Evolutionary conservation across 2,797 vertebrate genomes (phyloP).

Genomic region (Arrhamphus sclerolepis): DNA sequence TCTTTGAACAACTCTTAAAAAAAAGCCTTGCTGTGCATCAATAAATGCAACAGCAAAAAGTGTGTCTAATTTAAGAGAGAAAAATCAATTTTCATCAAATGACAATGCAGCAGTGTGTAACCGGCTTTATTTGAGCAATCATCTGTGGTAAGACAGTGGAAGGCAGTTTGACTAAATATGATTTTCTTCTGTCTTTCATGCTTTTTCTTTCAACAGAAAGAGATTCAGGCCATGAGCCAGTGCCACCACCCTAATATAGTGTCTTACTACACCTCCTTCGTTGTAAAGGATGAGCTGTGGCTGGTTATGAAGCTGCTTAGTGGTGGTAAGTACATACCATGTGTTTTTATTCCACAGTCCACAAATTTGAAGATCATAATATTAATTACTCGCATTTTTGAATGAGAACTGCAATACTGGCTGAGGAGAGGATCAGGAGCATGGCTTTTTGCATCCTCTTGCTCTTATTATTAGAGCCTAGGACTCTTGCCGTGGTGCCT

Average conservation of each 20-base stretch:
- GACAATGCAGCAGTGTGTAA: too few species aligned
- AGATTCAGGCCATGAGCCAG: constrained; percentile 99
- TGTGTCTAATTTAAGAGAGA: too few species aligned
- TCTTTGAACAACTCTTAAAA: constrained; percentile 8
- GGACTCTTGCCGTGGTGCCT: constrained; percentile 2
- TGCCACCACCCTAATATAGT: constrained; percentile 99
- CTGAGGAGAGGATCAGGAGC: background rate
- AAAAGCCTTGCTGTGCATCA: background rate
- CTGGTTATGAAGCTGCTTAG: constrained; percentile 98
- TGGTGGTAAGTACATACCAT: constrained; percentile 85
- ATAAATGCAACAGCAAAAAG: too few species aligned
- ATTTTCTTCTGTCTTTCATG: constrained; percentile 5
- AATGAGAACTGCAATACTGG: background rate
- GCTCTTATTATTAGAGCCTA: background rate
- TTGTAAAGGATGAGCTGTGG: constrained; percentile 99
- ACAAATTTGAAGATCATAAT: background rate
- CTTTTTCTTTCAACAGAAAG: constrained; percentile 86
- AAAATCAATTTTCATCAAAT: too few species aligned
- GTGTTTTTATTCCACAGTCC: background rate
- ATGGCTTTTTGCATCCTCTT: background rate
- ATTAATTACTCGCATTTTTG: constrained; percentile 2
- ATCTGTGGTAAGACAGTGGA: background rate
- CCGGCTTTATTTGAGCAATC: too few species aligned
- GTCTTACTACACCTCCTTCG: constrained; percentile 97
- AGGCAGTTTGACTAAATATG: background rate